Evolutionary conservation across 2,797 vertebrate genomes (phyloP), one percentile per base, ranked within the genome.

Genomic region (Lutjanus campechanus): DNA sequence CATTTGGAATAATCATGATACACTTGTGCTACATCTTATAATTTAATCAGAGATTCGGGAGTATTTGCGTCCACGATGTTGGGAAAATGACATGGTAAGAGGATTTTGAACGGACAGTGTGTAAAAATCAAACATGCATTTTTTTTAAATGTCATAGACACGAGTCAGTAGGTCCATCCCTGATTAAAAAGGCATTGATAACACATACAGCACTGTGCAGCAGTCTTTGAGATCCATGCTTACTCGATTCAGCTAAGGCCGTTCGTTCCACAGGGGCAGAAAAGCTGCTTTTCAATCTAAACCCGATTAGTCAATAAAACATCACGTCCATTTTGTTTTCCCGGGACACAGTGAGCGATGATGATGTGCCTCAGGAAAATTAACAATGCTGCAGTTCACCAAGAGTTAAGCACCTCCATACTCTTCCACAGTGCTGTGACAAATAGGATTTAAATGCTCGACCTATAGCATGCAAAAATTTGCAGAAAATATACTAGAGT

Each of bases 281-380:
- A 93, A 88, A 91, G 86, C 88, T 83, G 87, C 85, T 92, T 93
- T 93, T 93, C 82, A 88, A 86, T 91, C 87, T 87, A 90, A 92
- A 93, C 76, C 90, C 82, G 89, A 93, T 89, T 84, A 93, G 81
- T 86, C 81, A 86, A 89, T 72, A 83, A 87, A 90, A 89, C 63
- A 75, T 53, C 72, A 64, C 71, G 56, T 82, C 73, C 59, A 67
- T 77, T 85, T 91, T 86, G 77, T 64, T 81, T 86, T 63, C 58
- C 53, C 41, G 46, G 77, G 83, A 85, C 58, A 83, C 69, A 58
- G 44, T 13, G 69, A 69, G 72, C 40, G 73, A 80, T 65, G 73
- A 80, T 65, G 58, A 36, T 82, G 80, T 56, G 66, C 69, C 46
- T 68, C 11, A 62, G 60, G 70, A 76, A 86, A 82, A 82, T 77